Evolutionary conservation across 2,797 vertebrate genomes (phyloP), one percentile per base, ranked within the genome.

Genomic region (Siniperca undulata): DNA sequence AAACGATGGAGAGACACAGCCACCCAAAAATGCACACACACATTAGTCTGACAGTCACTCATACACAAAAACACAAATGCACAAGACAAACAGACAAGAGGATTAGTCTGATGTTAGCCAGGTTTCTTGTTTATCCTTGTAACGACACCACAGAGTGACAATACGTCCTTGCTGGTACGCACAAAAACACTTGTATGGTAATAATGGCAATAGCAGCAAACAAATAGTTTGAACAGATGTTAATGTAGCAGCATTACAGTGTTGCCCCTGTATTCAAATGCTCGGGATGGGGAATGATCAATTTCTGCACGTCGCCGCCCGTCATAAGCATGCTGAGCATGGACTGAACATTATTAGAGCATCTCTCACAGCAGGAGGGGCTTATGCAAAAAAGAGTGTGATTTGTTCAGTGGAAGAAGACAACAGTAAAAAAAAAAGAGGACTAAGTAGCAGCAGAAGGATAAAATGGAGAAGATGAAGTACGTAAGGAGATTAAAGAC

Each of bases 31-130:
- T 13, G 30, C 19, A 77, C 30, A 20, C 67, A 50, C 40, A 64
- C 50, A 65, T 59, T 74, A 50, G 66, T 53, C 50, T 6, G 44
- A 65, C 38, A 67, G 22, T 61, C 40, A 22, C 34, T 70, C 48
- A 24, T 7, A 62, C 77, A 68, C 52, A 67, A 42, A 67, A 79
- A 74, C 59, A 50, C 62, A 67, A 44, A 74, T 5, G 62, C 30
- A 79, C 56, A 73, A 76, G 65, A 68, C 76, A 82, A 83, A 85
- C 78, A 85, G 82, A 81, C 81, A 78, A 82, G 87, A 72, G 83
- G 91, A 91, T 92, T 91, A 88, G 80, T 64, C 27, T 53, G 69
- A 81, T 81, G 75, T 87, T 83, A 62, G 83, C 80, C 59, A 19
- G 76, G 59, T 3, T 85, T 87, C 91, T 91, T 88, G 82, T 74